Conservation (phyloP, 2,113 vertebrate genomes). For the Esox niger region DNA sequence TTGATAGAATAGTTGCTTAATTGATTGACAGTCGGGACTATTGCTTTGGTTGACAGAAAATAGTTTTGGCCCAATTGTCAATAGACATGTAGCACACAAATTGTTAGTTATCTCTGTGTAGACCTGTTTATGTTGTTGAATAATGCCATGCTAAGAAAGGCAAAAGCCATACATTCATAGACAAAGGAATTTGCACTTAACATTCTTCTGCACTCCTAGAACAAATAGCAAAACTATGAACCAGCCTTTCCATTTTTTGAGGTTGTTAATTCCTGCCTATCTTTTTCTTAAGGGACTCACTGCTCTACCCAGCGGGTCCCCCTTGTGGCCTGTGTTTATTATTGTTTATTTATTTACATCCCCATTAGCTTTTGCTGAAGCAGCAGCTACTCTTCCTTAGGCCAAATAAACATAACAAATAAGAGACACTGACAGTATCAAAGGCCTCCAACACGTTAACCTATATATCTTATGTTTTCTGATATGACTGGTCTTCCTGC, state of each 20-base stretch:
- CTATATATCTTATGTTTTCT: too few species aligned
- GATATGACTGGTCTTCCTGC: too few species aligned
- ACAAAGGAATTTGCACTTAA: background rate
- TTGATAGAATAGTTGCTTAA: background rate
- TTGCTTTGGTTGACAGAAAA: background rate
- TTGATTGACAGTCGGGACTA: background rate
- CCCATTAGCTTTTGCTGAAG: too few species aligned
- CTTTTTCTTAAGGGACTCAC: background rate
- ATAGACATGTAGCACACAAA: background rate
- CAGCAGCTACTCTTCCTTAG: too few species aligned
- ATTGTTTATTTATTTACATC: too few species aligned
- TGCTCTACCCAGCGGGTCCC: too few species aligned
- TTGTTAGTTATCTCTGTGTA: background rate
- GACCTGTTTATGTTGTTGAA: background rate
- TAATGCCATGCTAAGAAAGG: background rate
- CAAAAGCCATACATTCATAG: background rate
- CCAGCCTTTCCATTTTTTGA: background rate
- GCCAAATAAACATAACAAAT: too few species aligned
- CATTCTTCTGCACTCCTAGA: background rate
- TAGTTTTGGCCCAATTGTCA: too few species aligned
- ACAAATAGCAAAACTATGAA: background rate
- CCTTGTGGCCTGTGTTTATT: background rate
- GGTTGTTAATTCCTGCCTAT: background rate
- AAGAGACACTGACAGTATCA: too few species aligned
- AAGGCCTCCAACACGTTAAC: too few species aligned